Evolutionary conservation across 1,140 invertebrate species (phyloP), one percentile per base, ranked within the genome.

Genomic region (Proctacanthus coquilletti): DNA sequence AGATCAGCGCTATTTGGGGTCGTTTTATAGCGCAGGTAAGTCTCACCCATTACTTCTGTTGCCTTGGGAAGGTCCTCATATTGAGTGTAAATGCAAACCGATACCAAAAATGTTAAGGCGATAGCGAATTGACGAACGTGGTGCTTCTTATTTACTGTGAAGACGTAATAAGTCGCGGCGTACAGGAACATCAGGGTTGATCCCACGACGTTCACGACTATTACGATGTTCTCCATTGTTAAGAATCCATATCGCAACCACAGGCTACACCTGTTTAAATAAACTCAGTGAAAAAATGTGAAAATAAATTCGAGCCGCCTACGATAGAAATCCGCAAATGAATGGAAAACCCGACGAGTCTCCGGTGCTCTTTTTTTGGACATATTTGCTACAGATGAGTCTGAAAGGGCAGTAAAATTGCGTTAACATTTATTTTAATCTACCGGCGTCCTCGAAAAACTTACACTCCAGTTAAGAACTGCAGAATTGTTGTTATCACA

Each of bases 261-360:
- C 31, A 79, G 61, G 48, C 68, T 53, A 33, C 55, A 58, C 25
- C 49, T 57, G 49, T 46, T 11, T 20, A 45, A 49, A 48, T 38
- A 48, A 35, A 18, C 5, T 21, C n/a, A 31, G 8, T 14, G n/a
- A 10, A 5, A 33, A n/a, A 15, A 29, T 15, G 17, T 10, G 10
- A 2, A 29, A 14, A 25, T 29, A 17, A 17, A 8, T 13, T 21
- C n/a, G 29, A 13, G 13, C 15, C 18, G 71, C 75, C 70, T 68
- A 80, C 77, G 79, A 81, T 51, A 82, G 62, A 51, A 77, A 74
- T 44, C 80, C 80, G 47, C 74, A 75, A 37, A 82, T 60, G 61
- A 85, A 85, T 34, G 80, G 76, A 41, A 84, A 63, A 1, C 71
- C 67, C 4, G 80, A 81, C 6, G 72, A 64, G 49, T 83, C 51